Evolutionary conservation across 2,113 vertebrate genomes (phyloP).

Genomic region (Craseonycteris thonglongyai): DNA sequence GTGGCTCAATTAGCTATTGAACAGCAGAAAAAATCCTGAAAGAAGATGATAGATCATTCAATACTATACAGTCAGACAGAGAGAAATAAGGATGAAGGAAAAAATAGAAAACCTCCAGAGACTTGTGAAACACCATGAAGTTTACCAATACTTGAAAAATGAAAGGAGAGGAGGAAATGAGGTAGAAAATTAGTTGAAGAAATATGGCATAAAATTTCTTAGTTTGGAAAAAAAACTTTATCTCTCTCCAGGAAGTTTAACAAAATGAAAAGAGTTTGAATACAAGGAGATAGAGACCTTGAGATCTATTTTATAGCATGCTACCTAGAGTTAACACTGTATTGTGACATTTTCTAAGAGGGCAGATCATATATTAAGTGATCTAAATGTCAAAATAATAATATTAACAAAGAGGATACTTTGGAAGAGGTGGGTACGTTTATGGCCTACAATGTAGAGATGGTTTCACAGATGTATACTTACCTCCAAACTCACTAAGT

Average conservation of each 20-base stretch:
- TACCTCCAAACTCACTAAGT: background rate
- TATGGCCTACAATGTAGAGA: background rate
- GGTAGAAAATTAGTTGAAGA: background rate
- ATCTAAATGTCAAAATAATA: background rate
- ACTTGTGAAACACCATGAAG: background rate
- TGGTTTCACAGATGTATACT: background rate
- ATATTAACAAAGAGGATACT: background rate
- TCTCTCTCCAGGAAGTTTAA: background rate
- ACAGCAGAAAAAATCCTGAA: background rate
- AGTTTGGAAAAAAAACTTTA: background rate
- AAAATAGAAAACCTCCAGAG: background rate
- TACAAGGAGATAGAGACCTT: background rate
- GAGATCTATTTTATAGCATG: background rate
- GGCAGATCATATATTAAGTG: background rate
- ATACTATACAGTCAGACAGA: background rate
- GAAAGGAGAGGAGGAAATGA: rapidly evolving
- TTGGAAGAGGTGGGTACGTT: background rate
- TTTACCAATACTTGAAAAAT: background rate
- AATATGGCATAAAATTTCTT: background rate
- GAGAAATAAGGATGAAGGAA: background rate
- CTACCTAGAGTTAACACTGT: background rate
- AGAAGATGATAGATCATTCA: background rate
- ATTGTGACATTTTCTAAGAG: background rate
- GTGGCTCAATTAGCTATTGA: background rate
- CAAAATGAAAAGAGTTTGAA: background rate